phyloP scores from a whole-genome alignment of 1,140 invertebrate genomes.

The Tenebrio molitor region DNA sequence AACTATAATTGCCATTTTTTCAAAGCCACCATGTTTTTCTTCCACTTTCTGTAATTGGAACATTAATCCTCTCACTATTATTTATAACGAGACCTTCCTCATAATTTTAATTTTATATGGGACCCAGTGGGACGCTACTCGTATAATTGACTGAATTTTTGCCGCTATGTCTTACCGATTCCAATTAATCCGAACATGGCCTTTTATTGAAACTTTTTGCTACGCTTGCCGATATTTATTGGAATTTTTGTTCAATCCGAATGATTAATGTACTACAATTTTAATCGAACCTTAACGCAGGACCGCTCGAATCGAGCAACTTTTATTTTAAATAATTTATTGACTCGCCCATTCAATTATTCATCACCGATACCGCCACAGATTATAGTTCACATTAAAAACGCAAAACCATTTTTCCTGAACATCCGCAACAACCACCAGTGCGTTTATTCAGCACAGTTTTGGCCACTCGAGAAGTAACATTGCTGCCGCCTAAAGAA shows the following conservation, averaged over 20 bases:
- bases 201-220: slow-evolving; percentile 38
- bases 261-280: slow-evolving; percentile 42
- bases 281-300: slow-evolving; percentile 34
- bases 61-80: slow-evolving; percentile 20
- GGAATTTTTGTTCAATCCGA: slow-evolving; percentile 39
- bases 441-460: too few species aligned
- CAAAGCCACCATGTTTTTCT: slow-evolving; percentile 19
- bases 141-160: slow-evolving; percentile 41
- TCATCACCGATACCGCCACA: not conserved
- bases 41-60: not conserved
- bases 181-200: slow-evolving; percentile 41
- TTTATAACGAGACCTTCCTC: not conserved
- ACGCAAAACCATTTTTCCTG: too few species aligned
- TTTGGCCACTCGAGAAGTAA: too few species aligned
- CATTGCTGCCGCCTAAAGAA: too few species aligned
- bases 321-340: slow-evolving; percentile 43
- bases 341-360: slow-evolving; percentile 26
- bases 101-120: slow-evolving; percentile 18
- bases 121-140: not conserved
- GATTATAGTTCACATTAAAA: not conserved
- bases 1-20: slow-evolving; percentile 27
- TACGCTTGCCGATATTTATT: slow-evolving; percentile 36
- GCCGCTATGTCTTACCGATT: slow-evolving; percentile 37
- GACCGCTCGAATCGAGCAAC: slow-evolving; percentile 9
- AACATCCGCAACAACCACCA: too few species aligned